Evolutionary conservation across 2,113 vertebrate species (phyloP).

Genomic region (Athene cunicularia): DNA sequence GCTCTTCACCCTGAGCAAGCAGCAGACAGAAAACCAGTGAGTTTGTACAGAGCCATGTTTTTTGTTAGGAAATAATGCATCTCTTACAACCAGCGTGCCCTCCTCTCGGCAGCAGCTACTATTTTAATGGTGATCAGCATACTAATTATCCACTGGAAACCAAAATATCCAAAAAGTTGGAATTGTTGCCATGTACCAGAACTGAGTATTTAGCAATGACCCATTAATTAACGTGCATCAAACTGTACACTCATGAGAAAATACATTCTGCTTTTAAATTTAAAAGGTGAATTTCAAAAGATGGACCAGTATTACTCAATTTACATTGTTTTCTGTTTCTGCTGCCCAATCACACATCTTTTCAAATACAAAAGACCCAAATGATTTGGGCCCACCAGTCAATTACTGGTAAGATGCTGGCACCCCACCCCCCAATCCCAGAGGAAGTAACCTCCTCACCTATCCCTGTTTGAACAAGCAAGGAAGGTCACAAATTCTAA

Average conservation of each 20-base stretch:
- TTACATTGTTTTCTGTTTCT: background rate
- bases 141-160: background rate
- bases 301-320: background rate
- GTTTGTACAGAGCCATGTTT: background rate
- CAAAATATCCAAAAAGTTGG: background rate
- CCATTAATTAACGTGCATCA: background rate
- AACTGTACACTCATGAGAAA: background rate
- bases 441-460: background rate
- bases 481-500: background rate
- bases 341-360: background rate
- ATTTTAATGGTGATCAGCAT: background rate
- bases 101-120: background rate
- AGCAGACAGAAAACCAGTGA: background rate
- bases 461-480: background rate
- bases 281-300: background rate
- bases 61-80: accelerated
- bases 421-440: no score
- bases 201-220: background rate
- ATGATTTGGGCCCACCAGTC: background rate
- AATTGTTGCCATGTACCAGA: background rate
- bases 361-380: background rate
- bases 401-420: background rate
- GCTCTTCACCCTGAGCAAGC: background rate
- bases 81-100: background rate
- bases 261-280: background rate